Evolutionary conservation across 2,797 vertebrate genomes (phyloP).

Genomic region (Psittacula echo): DNA sequence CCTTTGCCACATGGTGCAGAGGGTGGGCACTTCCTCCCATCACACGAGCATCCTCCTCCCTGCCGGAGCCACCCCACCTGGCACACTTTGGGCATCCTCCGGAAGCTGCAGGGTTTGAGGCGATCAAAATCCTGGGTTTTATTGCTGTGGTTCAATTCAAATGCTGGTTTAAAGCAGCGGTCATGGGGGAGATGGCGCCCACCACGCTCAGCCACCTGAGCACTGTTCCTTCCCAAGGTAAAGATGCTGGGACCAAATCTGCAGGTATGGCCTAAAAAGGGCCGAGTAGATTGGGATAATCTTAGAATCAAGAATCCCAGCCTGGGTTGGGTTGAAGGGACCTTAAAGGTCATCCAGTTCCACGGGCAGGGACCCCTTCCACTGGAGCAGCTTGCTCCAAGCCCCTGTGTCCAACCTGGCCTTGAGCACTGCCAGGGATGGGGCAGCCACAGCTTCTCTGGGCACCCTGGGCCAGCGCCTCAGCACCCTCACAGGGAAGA

Average conservation of each 20-base stretch:
- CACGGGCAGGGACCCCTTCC: too few relatives aligned
- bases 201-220: neutral
- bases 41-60: rapidly evolving
- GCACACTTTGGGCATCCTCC: rapidly evolving
- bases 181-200: neutral
- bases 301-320: neutral
- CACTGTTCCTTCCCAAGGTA: too few relatives aligned
- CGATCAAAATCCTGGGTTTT: neutral
- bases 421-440: too few relatives aligned
- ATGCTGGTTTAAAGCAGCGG: neutral
- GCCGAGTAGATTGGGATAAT: neutral
- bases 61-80: neutral
- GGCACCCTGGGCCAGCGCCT: too few relatives aligned
- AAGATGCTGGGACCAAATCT: neutral
- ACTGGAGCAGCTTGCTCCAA: too few relatives aligned
- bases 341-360: neutral
- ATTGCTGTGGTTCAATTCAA: neutral
- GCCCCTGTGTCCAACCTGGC: too few relatives aligned
- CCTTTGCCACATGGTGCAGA: rapidly evolving
- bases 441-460: too few relatives aligned
- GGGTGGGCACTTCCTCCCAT: rapidly evolving
- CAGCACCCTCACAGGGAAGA: too few relatives aligned
- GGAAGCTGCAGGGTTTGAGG: neutral
- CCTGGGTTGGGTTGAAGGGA: neutral
- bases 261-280: neutral